These are phyloP conservation scores for Buathra laborator DNA, from an alignment of 2,888 invertebrate genomes.

Conservation along the genomic window DNA sequence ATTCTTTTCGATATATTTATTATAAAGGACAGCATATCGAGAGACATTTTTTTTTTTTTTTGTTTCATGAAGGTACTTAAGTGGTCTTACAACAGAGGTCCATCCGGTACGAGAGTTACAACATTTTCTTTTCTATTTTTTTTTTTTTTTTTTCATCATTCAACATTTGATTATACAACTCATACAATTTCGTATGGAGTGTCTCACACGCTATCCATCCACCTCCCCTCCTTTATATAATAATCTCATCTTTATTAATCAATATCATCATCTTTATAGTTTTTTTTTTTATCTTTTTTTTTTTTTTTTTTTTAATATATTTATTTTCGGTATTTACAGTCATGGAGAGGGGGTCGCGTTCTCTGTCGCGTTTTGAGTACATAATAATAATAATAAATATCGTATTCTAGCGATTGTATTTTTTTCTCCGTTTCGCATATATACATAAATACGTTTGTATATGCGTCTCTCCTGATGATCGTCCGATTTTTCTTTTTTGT, in stretches of 20 bases:
- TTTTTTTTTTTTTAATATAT: constrained; percentile 56
- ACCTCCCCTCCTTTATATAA: constrained; percentile 45
- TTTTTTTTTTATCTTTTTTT: constrained; percentile 61
- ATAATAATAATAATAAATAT: constrained; percentile 41
- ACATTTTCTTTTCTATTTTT: constrained; percentile 62
- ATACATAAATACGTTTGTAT: constrained; percentile 4
- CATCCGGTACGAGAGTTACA: constrained; percentile 69
- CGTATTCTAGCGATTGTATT: constrained; percentile 54
- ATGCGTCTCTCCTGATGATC: constrained; percentile 28
- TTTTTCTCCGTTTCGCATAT: constrained; percentile 37
- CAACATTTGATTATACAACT: constrained; percentile 55
- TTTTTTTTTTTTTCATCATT: constrained; percentile 33
- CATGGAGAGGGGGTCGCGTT: constrained; percentile 51
- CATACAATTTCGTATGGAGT: constrained; percentile 27
- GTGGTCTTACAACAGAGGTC: constrained; percentile 74
- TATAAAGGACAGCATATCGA: constrained; percentile 79
- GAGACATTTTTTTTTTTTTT: constrained; percentile 72
- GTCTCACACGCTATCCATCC: constrained; percentile 28
- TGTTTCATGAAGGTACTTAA: constrained; percentile 72
- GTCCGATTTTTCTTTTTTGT: constrained; percentile 17
- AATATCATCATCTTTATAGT: constrained; percentile 52
- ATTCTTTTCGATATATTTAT: constrained; percentile 73
- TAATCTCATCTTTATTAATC: constrained; percentile 64
- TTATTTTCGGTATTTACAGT: constrained; percentile 74
- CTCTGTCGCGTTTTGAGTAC: constrained; percentile 44